Conservation (phyloP, 2,797 vertebrate genomes). For the Acropternis orthonyx region DNA sequence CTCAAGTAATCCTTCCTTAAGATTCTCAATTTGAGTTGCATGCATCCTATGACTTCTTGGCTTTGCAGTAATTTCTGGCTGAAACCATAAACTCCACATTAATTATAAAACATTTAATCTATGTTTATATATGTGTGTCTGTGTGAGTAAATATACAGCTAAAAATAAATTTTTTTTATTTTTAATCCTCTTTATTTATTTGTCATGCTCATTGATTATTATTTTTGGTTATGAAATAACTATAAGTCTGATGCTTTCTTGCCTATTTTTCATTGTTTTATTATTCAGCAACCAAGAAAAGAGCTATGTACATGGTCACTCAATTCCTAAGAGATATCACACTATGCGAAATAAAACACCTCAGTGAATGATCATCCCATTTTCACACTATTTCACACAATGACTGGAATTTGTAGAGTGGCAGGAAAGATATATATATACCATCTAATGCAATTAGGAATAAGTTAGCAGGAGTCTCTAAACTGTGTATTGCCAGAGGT, state of each 20-base stretch:
- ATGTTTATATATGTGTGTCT: too few species aligned
- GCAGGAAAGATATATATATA: not conserved
- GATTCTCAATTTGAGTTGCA: not conserved
- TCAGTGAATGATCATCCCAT: not conserved
- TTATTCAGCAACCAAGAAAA: not conserved
- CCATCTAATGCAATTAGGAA: not conserved
- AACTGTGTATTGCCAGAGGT: not conserved
- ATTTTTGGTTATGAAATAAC: not conserved
- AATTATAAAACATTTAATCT: not conserved
- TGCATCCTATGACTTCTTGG: not conserved
- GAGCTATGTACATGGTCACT: not conserved
- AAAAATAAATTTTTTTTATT: not conserved
- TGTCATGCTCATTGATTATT: not conserved
- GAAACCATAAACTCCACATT: rapidly evolving
- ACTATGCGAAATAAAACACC: not conserved
- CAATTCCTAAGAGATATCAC: not conserved
- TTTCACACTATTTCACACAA: not conserved
- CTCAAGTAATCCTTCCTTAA: not conserved
- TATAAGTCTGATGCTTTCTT: not conserved
- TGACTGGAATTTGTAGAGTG: not conserved
- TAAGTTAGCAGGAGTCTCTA: not conserved
- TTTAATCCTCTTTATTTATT: not conserved
- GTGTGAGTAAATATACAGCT: not conserved
- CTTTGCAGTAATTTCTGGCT: not conserved
- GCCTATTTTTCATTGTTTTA: not conserved